Base-by-base conservation (phyloP, 1,140 invertebrate species). In the Diorhabda sublineata region DNA sequence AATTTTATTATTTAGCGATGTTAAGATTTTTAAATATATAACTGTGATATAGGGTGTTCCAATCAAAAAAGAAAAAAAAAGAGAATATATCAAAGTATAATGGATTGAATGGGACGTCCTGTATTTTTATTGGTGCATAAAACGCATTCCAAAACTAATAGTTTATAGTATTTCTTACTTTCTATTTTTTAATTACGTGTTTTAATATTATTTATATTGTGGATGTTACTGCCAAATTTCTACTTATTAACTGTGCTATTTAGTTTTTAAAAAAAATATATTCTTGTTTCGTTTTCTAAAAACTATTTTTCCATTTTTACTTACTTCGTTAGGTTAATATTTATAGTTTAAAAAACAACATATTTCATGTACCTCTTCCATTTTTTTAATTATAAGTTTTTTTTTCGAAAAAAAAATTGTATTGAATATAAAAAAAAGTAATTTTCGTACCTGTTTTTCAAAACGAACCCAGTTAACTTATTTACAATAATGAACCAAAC, bases 141-240 rank as follows among this genome's bases (percentile, higher is more conserved):
- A 64, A 61, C 26, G 68, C 63, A 66, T 64, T 69, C 63, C 63
- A 59, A 59, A 45, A 52, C 47, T 64, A 64, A 62, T 69, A 63
- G 56, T 64, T 45, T 65, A 44, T 47, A 65, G 68, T 61, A 65
- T 63, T 64, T 47, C 43, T 44, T 66, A 73, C 52, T 64, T 45
- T 66, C 52, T 65, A 61, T 68, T 68, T 52, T 64, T 63, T 72
- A 45, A 69, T 67, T 59, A 61, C 62, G 64, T 70, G 8, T 70
- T 52, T 68, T 68, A 57, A 63, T 42, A 67, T 8, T 69, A 68
- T 68, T 56, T 69, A 52, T 52, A 52, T 72, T 67, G 59, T 68
- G 56, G 59, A 56, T 66, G 59, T 66, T 73, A 76, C 74, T 77
- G 74, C 74, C 74, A 74, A 72, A 74, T 75, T 76, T 76, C 73